Evolutionary conservation across 2,797 vertebrate species (phyloP), one percentile per base, ranked within the genome.

Genomic region (Liparis tanakae): DNA sequence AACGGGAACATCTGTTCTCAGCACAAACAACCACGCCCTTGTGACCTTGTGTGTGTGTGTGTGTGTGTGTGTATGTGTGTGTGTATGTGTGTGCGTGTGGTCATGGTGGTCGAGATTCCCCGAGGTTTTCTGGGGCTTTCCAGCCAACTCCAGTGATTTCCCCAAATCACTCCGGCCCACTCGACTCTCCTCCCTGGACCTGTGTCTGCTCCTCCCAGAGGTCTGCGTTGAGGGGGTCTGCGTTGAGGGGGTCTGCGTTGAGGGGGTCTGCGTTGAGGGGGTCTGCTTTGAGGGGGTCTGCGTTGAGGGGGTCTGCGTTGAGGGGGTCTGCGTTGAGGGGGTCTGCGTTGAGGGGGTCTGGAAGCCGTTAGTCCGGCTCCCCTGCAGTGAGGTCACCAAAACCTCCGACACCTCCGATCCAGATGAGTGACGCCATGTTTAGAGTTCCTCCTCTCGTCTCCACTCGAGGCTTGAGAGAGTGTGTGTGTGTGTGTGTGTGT

Each of bases 121-220:
- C n/a, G 41, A 75, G 56, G 77, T 73, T 54, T 46, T 73, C 30
- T 46, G 63, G 79, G 70, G 46, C 30, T 84, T 80, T 82, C 71
- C 72, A 59, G 70, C 69, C 30, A 70, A 30, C 25, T 30, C 25
- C 25, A 30, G 25, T 30, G 25, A 30, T 30, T 30, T 30, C 25
- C 25, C 25, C 2, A 30, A 30, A 30, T 30, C 25, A 30, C 25
- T 30, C 25, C 83, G 37, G 83, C 85, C 82, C 74, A 22, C 70
- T 77, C 58, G 44, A 67, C 70, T 59, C 78, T 84, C 74, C 79
- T 81, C 71, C 66, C 82, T 74, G 77, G 69, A 88, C 69, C 81
- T 89, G 78, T 65, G 85, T 84, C 72, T 87, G 14, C 79, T 69
- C n/a, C 3, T 60, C 44, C n/a, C n/a, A n/a, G 25, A 63, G 50